Evolutionary conservation across 2,113 vertebrate genomes (phyloP).

Genomic region (Cyphomyrus discorhynchus): DNA sequence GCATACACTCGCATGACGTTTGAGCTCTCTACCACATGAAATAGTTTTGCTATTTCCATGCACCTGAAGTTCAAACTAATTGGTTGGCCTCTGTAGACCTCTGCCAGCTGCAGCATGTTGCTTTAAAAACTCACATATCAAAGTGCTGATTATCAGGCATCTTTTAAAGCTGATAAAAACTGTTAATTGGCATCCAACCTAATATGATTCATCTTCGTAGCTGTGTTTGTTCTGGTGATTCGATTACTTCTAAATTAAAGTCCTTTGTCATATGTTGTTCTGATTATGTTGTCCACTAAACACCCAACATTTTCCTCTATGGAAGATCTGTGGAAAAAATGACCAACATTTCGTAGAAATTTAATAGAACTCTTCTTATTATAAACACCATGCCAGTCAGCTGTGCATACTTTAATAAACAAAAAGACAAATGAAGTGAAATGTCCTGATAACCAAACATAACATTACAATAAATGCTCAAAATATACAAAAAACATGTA

Average conservation of each 20-base stretch:
- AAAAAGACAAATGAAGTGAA: background rate
- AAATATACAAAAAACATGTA: background rate
- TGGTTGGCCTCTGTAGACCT: background rate
- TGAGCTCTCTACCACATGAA: background rate
- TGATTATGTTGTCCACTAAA: background rate
- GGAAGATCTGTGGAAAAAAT: background rate
- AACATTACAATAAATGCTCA: background rate
- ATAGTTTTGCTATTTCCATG: background rate
- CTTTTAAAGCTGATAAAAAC: background rate
- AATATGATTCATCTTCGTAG: background rate
- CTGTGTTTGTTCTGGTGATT: background rate
- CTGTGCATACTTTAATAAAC: background rate
- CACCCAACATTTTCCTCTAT: background rate
- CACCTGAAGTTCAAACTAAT: background rate
- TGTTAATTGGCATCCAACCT: background rate
- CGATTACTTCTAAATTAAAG: background rate
- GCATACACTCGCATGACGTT: background rate
- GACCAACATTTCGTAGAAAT: background rate
- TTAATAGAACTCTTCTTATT: background rate
- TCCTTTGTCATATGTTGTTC: background rate
- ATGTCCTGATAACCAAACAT: background rate
- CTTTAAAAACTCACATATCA: background rate
- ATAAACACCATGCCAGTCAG: background rate
- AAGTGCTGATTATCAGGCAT: background rate
- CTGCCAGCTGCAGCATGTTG: background rate